phyloP scores from a whole-genome alignment of 2,797 vertebrate species.

The Lemur catta region DNA sequence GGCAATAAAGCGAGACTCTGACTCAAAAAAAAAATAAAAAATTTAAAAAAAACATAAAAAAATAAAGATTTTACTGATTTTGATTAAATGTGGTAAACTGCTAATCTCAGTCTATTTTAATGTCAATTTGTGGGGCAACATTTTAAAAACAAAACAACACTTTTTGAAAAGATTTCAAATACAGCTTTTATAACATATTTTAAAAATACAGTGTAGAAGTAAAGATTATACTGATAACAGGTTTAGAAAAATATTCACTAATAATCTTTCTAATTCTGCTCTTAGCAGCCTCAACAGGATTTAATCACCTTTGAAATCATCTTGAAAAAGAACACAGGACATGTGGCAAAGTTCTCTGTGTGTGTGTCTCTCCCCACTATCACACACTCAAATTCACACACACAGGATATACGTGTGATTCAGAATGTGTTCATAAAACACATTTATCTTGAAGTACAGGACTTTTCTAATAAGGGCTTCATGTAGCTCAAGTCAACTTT shows the following conservation, averaged over 20 bases:
- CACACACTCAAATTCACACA: neutral
- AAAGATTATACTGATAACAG: neutral
- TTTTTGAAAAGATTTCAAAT: neutral
- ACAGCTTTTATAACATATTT: neutral
- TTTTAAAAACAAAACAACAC: conserved; percentile 48
- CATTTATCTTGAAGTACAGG: neutral
- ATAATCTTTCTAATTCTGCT: conserved; percentile 33
- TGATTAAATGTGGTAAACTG: neutral
- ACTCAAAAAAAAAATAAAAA: no score
- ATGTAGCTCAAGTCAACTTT: neutral
- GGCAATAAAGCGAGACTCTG: no score
- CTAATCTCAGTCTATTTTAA: neutral
- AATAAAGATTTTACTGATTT: no score
- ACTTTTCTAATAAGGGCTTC: conserved; percentile 23
- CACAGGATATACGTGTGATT: neutral
- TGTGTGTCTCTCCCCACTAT: neutral
- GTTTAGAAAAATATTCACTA: conserved; percentile 21
- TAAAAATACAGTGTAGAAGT: neutral
- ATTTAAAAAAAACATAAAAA: no score
- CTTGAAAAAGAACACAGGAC: neutral
- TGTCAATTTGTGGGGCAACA: neutral
- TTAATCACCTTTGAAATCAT: conserved; percentile 13
- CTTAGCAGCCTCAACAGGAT: neutral
- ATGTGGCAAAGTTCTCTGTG: neutral
- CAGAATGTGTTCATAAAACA: neutral